Conservation (phyloP, 2,113 vertebrate species). For the Echinops telfairi region DNA sequence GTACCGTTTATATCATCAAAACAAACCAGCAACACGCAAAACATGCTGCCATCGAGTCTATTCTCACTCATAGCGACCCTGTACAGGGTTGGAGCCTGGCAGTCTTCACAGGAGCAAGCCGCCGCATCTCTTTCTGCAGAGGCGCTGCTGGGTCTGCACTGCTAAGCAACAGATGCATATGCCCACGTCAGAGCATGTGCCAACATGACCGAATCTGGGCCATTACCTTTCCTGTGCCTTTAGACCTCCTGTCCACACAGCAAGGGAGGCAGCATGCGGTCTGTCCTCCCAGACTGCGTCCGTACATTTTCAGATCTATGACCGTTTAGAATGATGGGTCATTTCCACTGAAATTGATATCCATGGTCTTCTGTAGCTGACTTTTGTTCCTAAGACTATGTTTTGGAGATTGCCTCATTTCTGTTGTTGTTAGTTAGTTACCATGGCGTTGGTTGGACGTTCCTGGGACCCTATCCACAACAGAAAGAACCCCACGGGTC, state of each 20-base stretch:
- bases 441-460: too few species aligned
- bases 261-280: background rate
- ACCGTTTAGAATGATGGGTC: background rate
- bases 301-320: background rate
- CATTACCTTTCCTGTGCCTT: background rate
- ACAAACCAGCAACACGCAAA: too few species aligned
- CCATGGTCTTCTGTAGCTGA: conserved; percentile 1
- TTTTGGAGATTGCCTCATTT: conserved; percentile 23
- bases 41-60: background rate
- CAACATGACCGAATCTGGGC: background rate
- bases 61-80: background rate
- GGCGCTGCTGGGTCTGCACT: background rate
- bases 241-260: background rate
- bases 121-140: too few species aligned
- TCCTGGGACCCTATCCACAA: too few species aligned
- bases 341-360: background rate
- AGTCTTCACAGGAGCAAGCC: too few species aligned
- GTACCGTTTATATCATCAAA: background rate
- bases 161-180: background rate
- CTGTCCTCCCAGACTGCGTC: background rate
- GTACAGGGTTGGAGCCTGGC: background rate
- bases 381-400: background rate
- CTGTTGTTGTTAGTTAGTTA: background rate
- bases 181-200: conserved; percentile 7
- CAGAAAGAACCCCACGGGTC: too few species aligned